phyloP scores from a whole-genome alignment of 2,888 invertebrate species.

The Trissonchulus latispiculum region DNA sequence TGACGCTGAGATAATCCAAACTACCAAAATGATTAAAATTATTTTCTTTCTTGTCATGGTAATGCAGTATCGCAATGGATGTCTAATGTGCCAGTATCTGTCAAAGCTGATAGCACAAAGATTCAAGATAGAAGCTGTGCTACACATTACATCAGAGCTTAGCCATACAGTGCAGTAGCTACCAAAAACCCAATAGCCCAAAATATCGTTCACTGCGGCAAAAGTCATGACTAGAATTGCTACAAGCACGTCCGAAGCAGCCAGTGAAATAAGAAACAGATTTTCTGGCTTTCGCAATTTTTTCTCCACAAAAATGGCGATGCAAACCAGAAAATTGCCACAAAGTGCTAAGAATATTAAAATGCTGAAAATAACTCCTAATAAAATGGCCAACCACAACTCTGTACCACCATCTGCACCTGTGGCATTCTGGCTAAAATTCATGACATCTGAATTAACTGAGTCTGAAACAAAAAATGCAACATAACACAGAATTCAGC shows the following conservation, averaged over 20 bases:
- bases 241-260: slow-evolving; percentile 11
- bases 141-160: slow-evolving; percentile 98
- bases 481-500: too few relatives aligned
- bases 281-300: slow-evolving; percentile 17
- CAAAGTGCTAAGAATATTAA: slow-evolving; percentile 9
- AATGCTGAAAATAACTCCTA: neutral
- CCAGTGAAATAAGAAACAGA: slow-evolving; percentile 14
- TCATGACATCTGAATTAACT: too few relatives aligned
- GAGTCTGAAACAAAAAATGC: too few relatives aligned
- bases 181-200: slow-evolving; percentile 96
- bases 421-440: too few relatives aligned
- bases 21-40: slow-evolving; percentile 53
- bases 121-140: slow-evolving; percentile 95
- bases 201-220: slow-evolving; percentile 69
- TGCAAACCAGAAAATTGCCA: slow-evolving; percentile 6
- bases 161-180: slow-evolving; percentile 97
- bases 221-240: slow-evolving; percentile 17
- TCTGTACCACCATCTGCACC: too few relatives aligned
- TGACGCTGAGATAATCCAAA: slow-evolving; percentile 84
- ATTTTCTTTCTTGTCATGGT: slow-evolving; percentile 59
- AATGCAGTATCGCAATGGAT: slow-evolving; percentile 57
- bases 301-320: slow-evolving; percentile 10
- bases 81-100: slow-evolving; percentile 61
- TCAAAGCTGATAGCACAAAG: slow-evolving; percentile 95
- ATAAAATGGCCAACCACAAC: slow-evolving; percentile 10